A percentile compares a stretch with the other conserved stretches of the same genome.
Conservation (phyloP, 2,888 invertebrate genomes). For the Rhingia rostrata region DNA sequence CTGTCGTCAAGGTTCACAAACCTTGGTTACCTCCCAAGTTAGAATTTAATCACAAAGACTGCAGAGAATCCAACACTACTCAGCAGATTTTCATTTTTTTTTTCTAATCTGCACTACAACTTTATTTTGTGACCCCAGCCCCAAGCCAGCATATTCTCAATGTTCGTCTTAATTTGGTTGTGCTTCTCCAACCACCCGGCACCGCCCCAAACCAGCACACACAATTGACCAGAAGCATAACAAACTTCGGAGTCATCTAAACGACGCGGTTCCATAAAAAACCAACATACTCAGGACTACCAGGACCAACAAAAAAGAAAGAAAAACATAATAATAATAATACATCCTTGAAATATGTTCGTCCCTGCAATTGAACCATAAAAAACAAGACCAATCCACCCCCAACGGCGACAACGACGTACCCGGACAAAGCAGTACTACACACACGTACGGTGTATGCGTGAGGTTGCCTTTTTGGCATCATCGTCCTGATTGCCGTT, state of each 20-base stretch:
- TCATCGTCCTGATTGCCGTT: slow-evolving; percentile 75
- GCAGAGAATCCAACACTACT: slow-evolving; percentile 18
- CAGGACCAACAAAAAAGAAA: slow-evolving; percentile 32
- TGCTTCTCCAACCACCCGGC: slow-evolving; percentile 34
- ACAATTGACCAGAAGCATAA: slow-evolving; percentile 59
- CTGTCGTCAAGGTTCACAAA: slow-evolving; percentile 35
- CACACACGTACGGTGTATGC: slow-evolving; percentile 36
- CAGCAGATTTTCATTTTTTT: slow-evolving; percentile 51
- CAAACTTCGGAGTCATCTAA: slow-evolving; percentile 25
- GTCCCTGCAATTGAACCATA: slow-evolving; percentile 73
- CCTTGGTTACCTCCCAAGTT: background rate
- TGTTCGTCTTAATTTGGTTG: slow-evolving; percentile 69
- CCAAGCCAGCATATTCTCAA: slow-evolving; percentile 62
- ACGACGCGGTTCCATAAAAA: slow-evolving; percentile 54
- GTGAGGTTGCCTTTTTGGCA: slow-evolving; percentile 66
- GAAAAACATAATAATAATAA: slow-evolving; percentile 64
- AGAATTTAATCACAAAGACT: background rate
- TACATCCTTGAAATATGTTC: slow-evolving; percentile 72
- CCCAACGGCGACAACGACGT: slow-evolving; percentile 57
- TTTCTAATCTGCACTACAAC: slow-evolving; percentile 45
- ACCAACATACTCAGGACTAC: slow-evolving; percentile 16
- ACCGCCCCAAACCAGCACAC: slow-evolving; percentile 55
- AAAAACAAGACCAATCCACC: slow-evolving; percentile 70
- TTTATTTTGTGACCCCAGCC: slow-evolving; percentile 19
- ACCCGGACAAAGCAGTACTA: slow-evolving; percentile 16